Percentiles rank a stretch among this genome's conserved stretches.
phyloP scores from a whole-genome alignment of 1,140 invertebrate genomes.

The Lepeophtheirus salmonis region DNA sequence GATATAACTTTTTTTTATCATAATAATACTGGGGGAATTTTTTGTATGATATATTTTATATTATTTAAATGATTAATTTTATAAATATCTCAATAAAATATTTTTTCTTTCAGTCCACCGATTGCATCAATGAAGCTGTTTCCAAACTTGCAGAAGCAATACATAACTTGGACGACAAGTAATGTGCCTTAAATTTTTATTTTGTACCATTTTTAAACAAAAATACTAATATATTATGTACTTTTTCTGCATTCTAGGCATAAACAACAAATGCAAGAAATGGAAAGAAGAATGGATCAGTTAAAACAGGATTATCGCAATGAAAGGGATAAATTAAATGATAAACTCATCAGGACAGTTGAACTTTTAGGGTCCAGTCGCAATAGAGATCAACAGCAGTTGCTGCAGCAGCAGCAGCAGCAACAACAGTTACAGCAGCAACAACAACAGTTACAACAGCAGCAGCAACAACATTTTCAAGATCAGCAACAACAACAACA shows the following conservation, averaged over 20 bases:
- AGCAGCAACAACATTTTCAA: neutral
- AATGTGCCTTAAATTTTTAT: no score
- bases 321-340: conserved; percentile 6
- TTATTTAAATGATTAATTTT: no score
- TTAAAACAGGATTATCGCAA: neutral
- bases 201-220: neutral
- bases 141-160: neutral
- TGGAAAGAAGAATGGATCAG: neutral
- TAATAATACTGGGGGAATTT: no score
- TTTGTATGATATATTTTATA: no score
- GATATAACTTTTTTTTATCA: no score
- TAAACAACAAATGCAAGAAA: conserved; percentile 12
- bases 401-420: neutral
- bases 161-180: neutral
- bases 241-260: neutral
- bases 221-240: neutral
- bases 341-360: neutral
- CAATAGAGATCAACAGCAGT: neutral
- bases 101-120: neutral
- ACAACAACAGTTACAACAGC: neutral
- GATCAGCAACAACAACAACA: neutral
- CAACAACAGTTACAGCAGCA: neutral
- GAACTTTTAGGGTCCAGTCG: neutral
- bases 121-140: neutral
- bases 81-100: no score